Percentiles rank a stretch among this genome's conserved stretches.
Conservation (phyloP, 2,113 vertebrate genomes). For the Elaphurus davidianus region DNA sequence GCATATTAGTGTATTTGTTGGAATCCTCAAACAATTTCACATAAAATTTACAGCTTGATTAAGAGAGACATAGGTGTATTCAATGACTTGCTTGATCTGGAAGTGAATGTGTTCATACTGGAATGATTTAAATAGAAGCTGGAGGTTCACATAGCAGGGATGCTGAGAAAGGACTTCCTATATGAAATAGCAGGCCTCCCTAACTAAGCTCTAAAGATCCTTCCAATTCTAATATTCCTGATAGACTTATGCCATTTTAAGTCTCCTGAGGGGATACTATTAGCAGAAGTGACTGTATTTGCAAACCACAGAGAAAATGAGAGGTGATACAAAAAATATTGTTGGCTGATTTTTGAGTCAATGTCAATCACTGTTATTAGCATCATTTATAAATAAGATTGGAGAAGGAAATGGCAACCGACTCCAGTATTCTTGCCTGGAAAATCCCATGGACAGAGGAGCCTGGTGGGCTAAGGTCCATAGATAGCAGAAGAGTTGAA, state of each 20-base stretch:
- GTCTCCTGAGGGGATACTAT: not conserved
- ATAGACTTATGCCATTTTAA: not conserved
- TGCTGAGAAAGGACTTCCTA: not conserved
- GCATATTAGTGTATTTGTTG: not conserved
- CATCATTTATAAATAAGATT: not conserved
- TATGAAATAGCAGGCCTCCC: not conserved
- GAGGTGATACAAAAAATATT: not conserved
- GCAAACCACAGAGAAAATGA: not conserved
- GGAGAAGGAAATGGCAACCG: not conserved
- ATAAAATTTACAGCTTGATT: not conserved
- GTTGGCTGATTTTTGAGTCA: not conserved
- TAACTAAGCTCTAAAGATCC: not conserved
- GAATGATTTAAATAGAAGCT: not conserved
- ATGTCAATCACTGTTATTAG: not conserved
- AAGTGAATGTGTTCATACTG: not conserved
- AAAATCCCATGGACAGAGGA: not conserved
- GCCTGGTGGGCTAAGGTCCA: not conserved
- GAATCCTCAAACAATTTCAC: not conserved
- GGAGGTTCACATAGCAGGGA: not conserved
- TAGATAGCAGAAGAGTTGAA: not conserved
- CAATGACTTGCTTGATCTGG: not conserved
- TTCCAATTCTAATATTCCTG: not conserved
- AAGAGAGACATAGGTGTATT: not conserved
- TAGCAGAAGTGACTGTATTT: not conserved
- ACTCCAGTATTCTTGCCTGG: not conserved